phyloP scores from a whole-genome alignment of 1,140 invertebrate genomes.

The Nylanderia fulva region DNA sequence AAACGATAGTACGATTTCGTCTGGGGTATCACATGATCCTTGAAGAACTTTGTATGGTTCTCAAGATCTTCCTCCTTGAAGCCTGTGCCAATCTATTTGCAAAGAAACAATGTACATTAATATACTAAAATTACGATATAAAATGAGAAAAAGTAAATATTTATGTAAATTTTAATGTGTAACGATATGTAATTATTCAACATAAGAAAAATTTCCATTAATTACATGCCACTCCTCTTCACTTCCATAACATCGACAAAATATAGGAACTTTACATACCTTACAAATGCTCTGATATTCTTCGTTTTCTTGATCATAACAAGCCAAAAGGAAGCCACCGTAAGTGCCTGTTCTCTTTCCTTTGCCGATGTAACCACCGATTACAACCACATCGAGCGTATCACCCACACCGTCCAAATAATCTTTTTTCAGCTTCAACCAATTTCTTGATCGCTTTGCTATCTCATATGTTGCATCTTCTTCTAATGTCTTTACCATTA shows the following conservation, averaged over 20 bases:
- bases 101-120: slow-evolving; percentile 64
- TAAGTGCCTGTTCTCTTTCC: slow-evolving; percentile 98
- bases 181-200: background rate
- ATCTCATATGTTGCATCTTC: slow-evolving; percentile 99
- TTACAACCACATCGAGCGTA: slow-evolving; percentile 97
- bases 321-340: slow-evolving; percentile 98
- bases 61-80: slow-evolving; percentile 97
- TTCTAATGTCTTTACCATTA: slow-evolving; percentile 99
- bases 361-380: slow-evolving; percentile 97
- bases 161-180: too few relatives aligned
- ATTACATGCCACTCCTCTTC: background rate
- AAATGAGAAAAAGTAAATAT: background rate
- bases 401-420: slow-evolving; percentile 96
- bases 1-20: slow-evolving; percentile 96
- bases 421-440: slow-evolving; percentile 99
- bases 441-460: slow-evolving; percentile 98
- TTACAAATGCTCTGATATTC: slow-evolving; percentile 97
- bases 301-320: slow-evolving; percentile 97
- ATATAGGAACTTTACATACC: slow-evolving; percentile 86
- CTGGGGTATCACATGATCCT: slow-evolving; percentile 90
- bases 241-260: background rate
- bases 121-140: background rate
- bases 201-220: background rate
- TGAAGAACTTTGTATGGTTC: slow-evolving; percentile 92
- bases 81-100: slow-evolving; percentile 96